Evolutionary conservation across 2,888 invertebrate species (phyloP), one percentile per base, ranked within the genome.

Genomic region (Tridacna gigas): DNA sequence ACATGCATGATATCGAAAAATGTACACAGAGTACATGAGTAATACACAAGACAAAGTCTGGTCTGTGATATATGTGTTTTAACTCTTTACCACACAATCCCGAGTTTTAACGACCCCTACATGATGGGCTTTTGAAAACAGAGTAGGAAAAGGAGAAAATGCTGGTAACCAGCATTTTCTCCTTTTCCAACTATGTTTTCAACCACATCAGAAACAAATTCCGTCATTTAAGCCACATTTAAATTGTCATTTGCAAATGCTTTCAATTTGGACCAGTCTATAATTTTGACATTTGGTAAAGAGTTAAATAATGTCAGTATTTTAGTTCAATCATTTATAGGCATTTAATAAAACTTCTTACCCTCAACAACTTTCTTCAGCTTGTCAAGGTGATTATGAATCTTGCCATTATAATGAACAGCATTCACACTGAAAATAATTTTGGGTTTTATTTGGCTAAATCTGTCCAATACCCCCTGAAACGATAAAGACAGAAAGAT

Each of bases 351-450:
- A 26, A n/a, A 63, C 12, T 26, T 26, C 3, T n/a, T 83, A 94
- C 94, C 94, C 88, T 92, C 86, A 0, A 95, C 95, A 80, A 96
- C 95, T 83, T 95, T 92, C 79, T 94, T 91, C 66, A 96, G 89
- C 89, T 96, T 96, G 13, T 94, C 94, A 25, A 95, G 88, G 89
- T 96, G 95, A 77, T 95, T 93, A 89, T 96, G 95, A 3, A 94
- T 91, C 91, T 96, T 96, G 9, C 95, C 95, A 90, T 96, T 96
- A 93, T 96, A 96, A 78, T 94, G 93, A 5, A 96, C 96, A 74
- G 95, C 95, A 89, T 96, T 95, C 5, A 96, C 95, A 37, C 96
- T 95, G 89, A 96, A 95, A 22, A 96, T 93, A 18, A 96, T 88
- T 86, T 95, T 96, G 15, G 96, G 96, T 60, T 95, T 92, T 20